Evolutionary conservation across 2,797 vertebrate genomes (phyloP).

Genomic region (Pogoniulus pusillus): DNA sequence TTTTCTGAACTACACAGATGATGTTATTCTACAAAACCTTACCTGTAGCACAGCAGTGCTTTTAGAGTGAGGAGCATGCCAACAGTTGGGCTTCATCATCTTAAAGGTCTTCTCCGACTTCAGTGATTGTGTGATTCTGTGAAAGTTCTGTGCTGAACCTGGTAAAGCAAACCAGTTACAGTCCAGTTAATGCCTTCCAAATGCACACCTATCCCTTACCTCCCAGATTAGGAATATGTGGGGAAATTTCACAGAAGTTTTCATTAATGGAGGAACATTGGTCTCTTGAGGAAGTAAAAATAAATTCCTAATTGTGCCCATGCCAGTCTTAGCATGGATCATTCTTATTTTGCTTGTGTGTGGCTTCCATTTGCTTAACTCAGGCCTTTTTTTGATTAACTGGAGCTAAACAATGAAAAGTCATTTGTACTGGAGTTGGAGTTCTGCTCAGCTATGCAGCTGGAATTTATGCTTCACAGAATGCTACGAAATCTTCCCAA

Average conservation of each 20-base stretch:
- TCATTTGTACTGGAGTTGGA: not conserved
- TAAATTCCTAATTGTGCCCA: not conserved
- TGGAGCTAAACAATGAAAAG: not conserved
- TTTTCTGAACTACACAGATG: not conserved
- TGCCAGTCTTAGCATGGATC: not conserved
- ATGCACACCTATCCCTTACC: not conserved
- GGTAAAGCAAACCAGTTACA: not conserved
- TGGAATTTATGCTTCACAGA: not conserved
- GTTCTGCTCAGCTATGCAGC: not conserved
- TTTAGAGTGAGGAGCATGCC: not conserved
- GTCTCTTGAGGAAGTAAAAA: not conserved
- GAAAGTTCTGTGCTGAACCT: not conserved
- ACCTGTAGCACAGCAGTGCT: not conserved
- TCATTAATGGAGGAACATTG: not conserved
- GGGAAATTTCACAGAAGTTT: not conserved
- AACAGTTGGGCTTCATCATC: too few relatives aligned
- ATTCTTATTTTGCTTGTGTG: not conserved
- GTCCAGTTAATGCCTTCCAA: not conserved
- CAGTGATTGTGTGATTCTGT: too few relatives aligned
- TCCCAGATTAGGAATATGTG: not conserved
- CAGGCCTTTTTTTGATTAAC: not conserved
- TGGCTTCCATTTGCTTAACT: not conserved
- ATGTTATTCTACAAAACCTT: not conserved
- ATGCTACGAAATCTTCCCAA: not conserved
- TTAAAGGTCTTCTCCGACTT: too few relatives aligned